Conservation (phyloP, 1,140 invertebrate species). For the Elysia chlorotica region DNA sequence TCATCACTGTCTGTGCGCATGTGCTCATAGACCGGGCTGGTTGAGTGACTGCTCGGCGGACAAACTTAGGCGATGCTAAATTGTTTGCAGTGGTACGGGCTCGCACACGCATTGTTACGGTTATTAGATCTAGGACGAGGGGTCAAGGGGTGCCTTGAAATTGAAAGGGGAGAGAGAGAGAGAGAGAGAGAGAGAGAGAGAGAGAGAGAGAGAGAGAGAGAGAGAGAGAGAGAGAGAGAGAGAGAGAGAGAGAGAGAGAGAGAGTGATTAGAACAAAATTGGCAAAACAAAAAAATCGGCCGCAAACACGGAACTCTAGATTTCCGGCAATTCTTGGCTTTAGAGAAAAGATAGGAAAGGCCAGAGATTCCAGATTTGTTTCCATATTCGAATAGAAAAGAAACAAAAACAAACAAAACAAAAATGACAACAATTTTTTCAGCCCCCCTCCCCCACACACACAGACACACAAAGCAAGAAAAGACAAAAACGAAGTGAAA, state of each 20-base stretch:
- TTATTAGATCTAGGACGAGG: no score
- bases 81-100: no score
- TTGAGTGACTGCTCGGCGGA: no score
- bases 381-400: not conserved
- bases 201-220: constrained; percentile 22
- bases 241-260: constrained; percentile 10
- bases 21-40: no score
- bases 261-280: not conserved
- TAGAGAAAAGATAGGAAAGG: not conserved
- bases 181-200: constrained; percentile 22
- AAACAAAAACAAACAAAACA: not conserved
- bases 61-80: no score
- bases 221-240: constrained; percentile 17
- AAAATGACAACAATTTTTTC: not conserved
- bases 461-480: no score
- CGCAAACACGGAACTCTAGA: no score
- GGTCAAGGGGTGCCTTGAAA: not conserved
- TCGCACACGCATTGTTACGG: no score
- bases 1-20: no score
- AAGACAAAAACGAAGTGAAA: no score
- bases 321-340: no score
- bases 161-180: not conserved
- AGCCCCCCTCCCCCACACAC: not conserved
- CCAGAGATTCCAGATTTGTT: not conserved
- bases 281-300: constrained; percentile 4